phyloP scores from a whole-genome alignment of 2,888 invertebrate species.

The Rotaria macrura region DNA sequence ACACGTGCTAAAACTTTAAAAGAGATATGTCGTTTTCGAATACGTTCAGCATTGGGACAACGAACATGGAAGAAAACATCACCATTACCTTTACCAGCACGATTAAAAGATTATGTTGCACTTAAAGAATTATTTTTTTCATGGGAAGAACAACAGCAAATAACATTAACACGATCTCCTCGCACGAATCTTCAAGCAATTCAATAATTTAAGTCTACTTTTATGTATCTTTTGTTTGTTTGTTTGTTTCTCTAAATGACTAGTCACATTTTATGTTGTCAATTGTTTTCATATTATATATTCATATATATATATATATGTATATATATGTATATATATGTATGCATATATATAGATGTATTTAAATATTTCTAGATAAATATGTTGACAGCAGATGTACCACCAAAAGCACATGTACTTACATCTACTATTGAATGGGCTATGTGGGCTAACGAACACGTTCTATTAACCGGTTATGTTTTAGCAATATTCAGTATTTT shows the following conservation, averaged over 20 bases:
- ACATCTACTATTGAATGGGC: neutral
- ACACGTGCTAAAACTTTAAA: constrained; percentile 36
- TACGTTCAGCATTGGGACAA: constrained; percentile 39
- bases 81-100: constrained; percentile 40
- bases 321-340: neutral
- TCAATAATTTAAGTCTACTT: neutral
- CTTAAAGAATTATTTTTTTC: constrained; percentile 38
- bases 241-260: neutral
- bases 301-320: neutral
- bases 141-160: neutral
- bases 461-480: constrained; percentile 10
- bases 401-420: neutral
- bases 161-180: neutral
- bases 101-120: constrained; percentile 41
- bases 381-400: neutral
- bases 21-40: constrained; percentile 36
- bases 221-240: neutral
- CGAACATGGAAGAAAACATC: constrained; percentile 38
- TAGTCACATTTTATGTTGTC: neutral
- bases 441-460: constrained; percentile 19
- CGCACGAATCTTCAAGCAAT: neutral
- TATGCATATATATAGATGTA: too few relatives aligned
- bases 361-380: neutral
- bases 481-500: neutral
- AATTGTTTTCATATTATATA: neutral